A percentile compares a stretch with the other conserved stretches of the same genome.
These are phyloP conservation scores for Trichonephila clavata DNA, from an alignment of 1,140 invertebrate species.

Conservation along the genomic window DNA sequence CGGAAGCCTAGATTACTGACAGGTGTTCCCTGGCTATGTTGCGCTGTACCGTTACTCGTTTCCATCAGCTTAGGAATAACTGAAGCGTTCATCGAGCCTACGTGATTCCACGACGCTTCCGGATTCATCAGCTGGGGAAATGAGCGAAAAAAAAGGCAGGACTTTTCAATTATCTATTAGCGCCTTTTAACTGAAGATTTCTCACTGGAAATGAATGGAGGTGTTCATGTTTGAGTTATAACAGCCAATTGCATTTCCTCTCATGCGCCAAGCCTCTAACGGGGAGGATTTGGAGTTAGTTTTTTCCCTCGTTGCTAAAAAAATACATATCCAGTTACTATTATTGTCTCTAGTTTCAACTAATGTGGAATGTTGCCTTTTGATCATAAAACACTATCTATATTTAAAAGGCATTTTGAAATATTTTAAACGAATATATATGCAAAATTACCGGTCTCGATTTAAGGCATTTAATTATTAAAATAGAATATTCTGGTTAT, in stretches of 20 bases:
- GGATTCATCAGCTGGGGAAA: conserved; percentile 14
- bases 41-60: neutral
- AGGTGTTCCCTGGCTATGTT: neutral
- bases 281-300: too few relatives aligned
- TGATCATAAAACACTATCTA: too few relatives aligned
- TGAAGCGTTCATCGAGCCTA: neutral
- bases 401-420: too few relatives aligned
- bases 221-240: neutral
- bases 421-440: too few relatives aligned
- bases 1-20: neutral
- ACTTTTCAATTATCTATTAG: conserved; percentile 19
- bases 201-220: neutral
- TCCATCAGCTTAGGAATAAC: neutral
- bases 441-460: too few relatives aligned
- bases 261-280: too few relatives aligned
- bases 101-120: conserved; percentile 15
- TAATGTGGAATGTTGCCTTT: too few relatives aligned
- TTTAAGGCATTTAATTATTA: too few relatives aligned
- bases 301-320: too few relatives aligned
- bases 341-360: too few relatives aligned
- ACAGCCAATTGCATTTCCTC: neutral
- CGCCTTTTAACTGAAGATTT: neutral
- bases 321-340: too few relatives aligned
- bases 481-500: too few relatives aligned
- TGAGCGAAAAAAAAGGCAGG: neutral